A percentile compares a stretch with the other conserved stretches of the same genome.
phyloP scores from a whole-genome alignment of 1,140 invertebrate genomes.

The Nebria ingens region DNA sequence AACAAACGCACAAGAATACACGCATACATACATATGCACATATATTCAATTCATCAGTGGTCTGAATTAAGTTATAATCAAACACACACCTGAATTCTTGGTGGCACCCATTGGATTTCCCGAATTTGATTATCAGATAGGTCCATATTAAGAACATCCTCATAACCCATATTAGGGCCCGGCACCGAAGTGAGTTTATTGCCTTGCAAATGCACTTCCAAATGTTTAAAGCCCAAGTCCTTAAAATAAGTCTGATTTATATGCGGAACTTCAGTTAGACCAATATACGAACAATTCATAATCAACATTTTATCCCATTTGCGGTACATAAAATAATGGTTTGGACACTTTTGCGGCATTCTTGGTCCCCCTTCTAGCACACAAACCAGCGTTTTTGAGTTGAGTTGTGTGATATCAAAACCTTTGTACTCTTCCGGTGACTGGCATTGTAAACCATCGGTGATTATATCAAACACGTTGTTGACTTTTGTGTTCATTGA shows the following conservation, averaged over 20 bases:
- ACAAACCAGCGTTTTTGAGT: neutral
- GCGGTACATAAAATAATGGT: neutral
- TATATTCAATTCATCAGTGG: conserved; percentile 11
- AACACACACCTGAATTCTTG: conserved; percentile 18
- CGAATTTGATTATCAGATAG: conserved; percentile 6
- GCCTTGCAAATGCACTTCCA: conserved; percentile 11
- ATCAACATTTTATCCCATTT: neutral
- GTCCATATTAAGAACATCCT: neutral
- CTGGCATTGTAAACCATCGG: neutral
- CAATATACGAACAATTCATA: conserved; percentile 6
- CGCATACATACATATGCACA: neutral
- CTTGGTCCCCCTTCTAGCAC: neutral
- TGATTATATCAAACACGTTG: neutral
- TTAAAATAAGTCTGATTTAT: neutral
- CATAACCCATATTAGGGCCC: conserved; percentile 4
- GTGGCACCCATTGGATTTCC: conserved; percentile 19
- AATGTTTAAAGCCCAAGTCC: neutral
- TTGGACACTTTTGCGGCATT: neutral
- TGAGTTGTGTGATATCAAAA: neutral
- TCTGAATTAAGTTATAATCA: conserved; percentile 11
- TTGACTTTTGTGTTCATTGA: neutral
- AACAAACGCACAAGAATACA: no score
- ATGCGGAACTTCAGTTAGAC: conserved; percentile 12
- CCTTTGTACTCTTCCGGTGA: neutral
- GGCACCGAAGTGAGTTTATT: conserved; percentile 12